These are phyloP conservation scores for Eurosta solidaginis DNA, from an alignment of 1,140 invertebrate genomes.

Conservation along the genomic window DNA sequence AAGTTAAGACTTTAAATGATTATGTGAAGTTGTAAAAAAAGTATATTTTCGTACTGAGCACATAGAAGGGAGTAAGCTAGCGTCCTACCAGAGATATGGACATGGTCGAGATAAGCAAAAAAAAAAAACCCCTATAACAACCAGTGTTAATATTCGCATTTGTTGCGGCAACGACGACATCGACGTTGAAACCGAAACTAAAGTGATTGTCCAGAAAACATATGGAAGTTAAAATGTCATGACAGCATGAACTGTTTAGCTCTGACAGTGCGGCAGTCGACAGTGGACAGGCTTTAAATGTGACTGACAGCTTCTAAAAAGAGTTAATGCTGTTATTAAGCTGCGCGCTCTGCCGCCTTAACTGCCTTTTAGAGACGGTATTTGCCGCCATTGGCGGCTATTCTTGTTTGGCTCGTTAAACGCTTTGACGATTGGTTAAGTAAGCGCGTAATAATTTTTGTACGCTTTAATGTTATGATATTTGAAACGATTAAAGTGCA, in stretches of 20 bases:
- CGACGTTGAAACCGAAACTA: not conserved
- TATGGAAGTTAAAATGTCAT: constrained; percentile 31
- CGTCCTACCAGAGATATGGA: not conserved
- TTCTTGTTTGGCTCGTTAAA: not conserved
- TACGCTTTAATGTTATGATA: constrained; percentile 12
- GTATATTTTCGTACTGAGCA: not conserved
- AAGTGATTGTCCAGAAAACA: constrained; percentile 17
- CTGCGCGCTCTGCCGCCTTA: constrained; percentile 35
- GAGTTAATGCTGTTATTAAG: constrained; percentile 60
- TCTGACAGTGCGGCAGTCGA: constrained; percentile 23
- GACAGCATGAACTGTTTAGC: constrained; percentile 31
- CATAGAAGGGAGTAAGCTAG: not conserved
- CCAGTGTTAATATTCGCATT: not conserved
- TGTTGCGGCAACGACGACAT: not conserved
- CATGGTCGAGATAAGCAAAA: not conserved
- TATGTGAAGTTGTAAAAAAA: constrained; percentile 11
- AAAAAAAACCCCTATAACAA: not conserved
- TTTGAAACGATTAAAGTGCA: not conserved
- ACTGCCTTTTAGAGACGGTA: constrained; percentile 17
- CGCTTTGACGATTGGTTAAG: not conserved
- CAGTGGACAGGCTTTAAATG: constrained; percentile 5
- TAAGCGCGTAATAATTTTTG: constrained; percentile 24
- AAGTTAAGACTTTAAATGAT: constrained; percentile 13
- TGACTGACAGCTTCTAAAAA: constrained; percentile 58
- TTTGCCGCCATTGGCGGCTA: not conserved